Percentiles rank a stretch among this genome's conserved stretches.
Evolutionary conservation across 2,888 invertebrate genomes (phyloP).

Genomic region (Plebejus anna): DNA sequence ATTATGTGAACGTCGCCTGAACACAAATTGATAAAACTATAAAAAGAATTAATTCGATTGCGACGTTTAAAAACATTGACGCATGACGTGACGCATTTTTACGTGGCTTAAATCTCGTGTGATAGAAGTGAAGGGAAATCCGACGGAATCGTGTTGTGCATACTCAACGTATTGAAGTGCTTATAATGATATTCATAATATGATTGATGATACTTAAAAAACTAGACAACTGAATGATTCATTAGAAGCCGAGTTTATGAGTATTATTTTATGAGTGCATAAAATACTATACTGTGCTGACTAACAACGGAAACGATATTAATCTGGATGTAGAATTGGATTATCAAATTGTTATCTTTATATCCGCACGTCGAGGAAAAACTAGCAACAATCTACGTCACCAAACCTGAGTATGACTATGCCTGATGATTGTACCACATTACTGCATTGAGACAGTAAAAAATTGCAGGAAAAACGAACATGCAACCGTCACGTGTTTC

Average conservation of each 20-base stretch:
- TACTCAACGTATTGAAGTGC: background rate
- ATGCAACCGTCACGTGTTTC: background rate
- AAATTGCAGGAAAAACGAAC: slow-evolving; percentile 17
- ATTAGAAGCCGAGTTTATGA: background rate
- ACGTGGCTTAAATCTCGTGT: slow-evolving; percentile 7
- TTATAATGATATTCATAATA: background rate
- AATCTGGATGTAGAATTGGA: slow-evolving; percentile 14
- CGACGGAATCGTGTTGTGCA: background rate
- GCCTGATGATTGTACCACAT: slow-evolving; percentile 6
- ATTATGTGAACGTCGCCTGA: slow-evolving; percentile 2
- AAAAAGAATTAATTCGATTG: slow-evolving; percentile 5
- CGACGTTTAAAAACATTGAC: background rate
- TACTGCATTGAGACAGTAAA: background rate
- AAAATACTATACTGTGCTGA: background rate
- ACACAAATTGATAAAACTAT: background rate
- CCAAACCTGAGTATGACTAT: background rate
- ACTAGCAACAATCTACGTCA: background rate
- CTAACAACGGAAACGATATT: slow-evolving; percentile 10
- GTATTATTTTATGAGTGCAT: background rate
- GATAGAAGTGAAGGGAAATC: slow-evolving; percentile 6
- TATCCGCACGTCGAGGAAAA: slow-evolving; percentile 21
- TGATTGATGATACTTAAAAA: slow-evolving; percentile 18
- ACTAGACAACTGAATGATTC: background rate
- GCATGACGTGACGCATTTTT: background rate
- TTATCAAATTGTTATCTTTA: slow-evolving; percentile 16